Percentiles rank a stretch among this genome's conserved stretches.
phyloP scores from a whole-genome alignment of 2,888 invertebrate genomes.

The Tipula lateralis region DNA sequence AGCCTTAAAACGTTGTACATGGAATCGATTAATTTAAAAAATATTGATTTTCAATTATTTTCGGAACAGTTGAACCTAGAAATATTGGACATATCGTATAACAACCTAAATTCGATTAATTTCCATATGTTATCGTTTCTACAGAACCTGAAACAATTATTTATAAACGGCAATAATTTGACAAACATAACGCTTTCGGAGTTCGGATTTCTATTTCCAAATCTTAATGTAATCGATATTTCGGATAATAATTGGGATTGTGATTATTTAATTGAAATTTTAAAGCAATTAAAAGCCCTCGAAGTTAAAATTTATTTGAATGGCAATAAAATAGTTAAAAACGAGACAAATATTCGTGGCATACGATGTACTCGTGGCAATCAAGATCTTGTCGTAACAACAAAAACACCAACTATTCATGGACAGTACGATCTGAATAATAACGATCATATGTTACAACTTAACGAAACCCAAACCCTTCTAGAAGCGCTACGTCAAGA shows the following conservation, averaged over 20 bases:
- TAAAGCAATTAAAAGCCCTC: not conserved
- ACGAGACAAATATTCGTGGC: not conserved
- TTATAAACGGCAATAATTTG: not conserved
- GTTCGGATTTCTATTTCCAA: not conserved
- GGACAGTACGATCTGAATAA: not conserved
- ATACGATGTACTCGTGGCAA: not conserved
- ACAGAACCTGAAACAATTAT: not conserved
- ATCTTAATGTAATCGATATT: not conserved
- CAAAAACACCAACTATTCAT: not conserved
- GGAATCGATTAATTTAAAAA: not conserved
- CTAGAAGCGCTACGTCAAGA: not conserved
- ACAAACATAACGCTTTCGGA: not conserved
- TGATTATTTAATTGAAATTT: not conserved
- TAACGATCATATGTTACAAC: not conserved
- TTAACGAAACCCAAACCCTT: not conserved
- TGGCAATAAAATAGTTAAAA: not conserved
- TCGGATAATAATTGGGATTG: conserved; percentile 26
- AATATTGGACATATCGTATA: not conserved
- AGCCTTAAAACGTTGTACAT: not conserved
- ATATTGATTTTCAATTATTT: not conserved
- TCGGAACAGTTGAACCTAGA: not conserved
- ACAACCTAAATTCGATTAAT: not conserved
- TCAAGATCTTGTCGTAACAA: not conserved
- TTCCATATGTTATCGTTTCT: not conserved
- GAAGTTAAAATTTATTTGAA: not conserved